Evolutionary conservation across 1,140 invertebrate genomes (phyloP).

Genomic region (Oscheius sp.): DNA sequence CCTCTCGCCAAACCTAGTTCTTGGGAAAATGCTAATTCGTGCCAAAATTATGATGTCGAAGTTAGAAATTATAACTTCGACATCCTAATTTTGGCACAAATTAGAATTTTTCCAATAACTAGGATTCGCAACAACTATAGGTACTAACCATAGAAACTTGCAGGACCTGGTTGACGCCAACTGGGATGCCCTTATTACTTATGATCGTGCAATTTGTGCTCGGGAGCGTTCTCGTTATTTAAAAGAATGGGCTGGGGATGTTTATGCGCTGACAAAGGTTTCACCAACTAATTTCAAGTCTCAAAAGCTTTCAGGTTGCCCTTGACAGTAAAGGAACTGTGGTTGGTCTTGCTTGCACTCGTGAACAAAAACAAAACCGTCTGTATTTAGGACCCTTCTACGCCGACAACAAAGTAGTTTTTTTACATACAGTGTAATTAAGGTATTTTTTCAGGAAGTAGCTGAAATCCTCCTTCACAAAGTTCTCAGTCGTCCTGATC

Average conservation of each 20-base stretch:
- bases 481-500: background rate
- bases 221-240: background rate
- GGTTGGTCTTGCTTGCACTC: background rate
- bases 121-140: too few relatives aligned
- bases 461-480: background rate
- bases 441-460: background rate
- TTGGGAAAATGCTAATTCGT: too few relatives aligned
- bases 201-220: background rate
- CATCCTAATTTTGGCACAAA: too few relatives aligned
- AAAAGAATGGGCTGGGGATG: background rate
- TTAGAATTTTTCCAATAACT: too few relatives aligned
- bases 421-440: background rate
- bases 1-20: too few relatives aligned
- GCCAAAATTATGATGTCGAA: too few relatives aligned
- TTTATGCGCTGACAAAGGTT: background rate
- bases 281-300: background rate
- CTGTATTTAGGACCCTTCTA: background rate
- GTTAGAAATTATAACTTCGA: too few relatives aligned
- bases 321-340: background rate
- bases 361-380: background rate
- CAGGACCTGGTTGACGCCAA: slow-evolving; percentile 3
- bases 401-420: background rate
- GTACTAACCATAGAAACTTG: too few relatives aligned
- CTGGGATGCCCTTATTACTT: background rate
- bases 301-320: background rate